Evolutionary conservation across 2,113 vertebrate genomes (phyloP), one percentile per base, ranked within the genome.

Genomic region (Promerops cafer): DNA sequence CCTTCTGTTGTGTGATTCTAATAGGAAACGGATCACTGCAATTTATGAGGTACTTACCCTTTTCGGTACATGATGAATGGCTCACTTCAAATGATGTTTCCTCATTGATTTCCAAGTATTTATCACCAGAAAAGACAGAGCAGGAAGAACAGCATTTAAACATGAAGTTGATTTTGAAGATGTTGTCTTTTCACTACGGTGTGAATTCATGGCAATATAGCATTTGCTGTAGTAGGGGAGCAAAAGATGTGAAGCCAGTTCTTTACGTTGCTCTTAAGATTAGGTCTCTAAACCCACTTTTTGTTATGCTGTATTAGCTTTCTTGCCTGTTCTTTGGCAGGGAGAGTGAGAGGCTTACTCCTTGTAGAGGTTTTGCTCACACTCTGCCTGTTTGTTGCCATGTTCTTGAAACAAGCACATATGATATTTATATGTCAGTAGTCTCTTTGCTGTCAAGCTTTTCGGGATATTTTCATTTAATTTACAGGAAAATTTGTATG

Each of bases 91-190:
- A 92, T 98, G 96, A 96, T 97, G 96, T 91, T 98, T 98, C 92
- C 96, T 97, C 96, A 97, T 85, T 91, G 96, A 97, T 97, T 98
- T 97, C 95, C 97, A 92, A 95, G 96, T 95, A 86, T 98, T 98
- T 97, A 94, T 97, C 96, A 97, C 95, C 91, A 97, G 91, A 90
- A 97, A 87, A 1, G 78, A 80, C 77, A 90, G 77, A 88, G 71
- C 93, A 87, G 85, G 94, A 96, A 98, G 95, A 97, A 90, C 69
- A 81, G 94, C 72, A 57, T 95, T 95, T 96, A 97, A 98, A 98
- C 97, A 92, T 98, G 97, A 97, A 97, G 97, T 97, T 98, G 98
- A 98, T 98, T 98, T 98, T 98, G 97, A 97, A 97, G 97, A 98
- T 97, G 97, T 64, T 27, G 60, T 95, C 87, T 90, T 97, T 97